Percentiles rank a stretch among this genome's conserved stretches.
Conservation (phyloP, 2,797 vertebrate genomes). For the Alca torda region DNA sequence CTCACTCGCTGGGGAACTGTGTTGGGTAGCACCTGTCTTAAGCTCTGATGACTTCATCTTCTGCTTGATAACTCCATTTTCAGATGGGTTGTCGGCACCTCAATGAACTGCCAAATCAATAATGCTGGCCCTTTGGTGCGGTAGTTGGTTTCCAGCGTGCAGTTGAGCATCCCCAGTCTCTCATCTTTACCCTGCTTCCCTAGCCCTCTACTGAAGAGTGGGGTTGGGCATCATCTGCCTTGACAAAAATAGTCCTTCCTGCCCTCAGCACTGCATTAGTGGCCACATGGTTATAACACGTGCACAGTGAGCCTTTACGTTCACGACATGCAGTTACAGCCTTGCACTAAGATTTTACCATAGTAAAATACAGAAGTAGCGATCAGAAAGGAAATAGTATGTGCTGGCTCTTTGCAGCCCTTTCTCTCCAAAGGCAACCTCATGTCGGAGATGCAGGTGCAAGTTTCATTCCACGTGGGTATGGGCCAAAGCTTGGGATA, state of each 20-base stretch:
- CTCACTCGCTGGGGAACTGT: neutral
- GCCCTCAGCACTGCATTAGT: neutral
- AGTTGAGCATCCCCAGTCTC: neutral
- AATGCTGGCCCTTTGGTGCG: neutral
- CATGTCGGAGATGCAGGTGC: neutral
- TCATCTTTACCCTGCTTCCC: neutral
- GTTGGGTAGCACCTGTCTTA: neutral
- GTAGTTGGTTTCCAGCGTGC: neutral
- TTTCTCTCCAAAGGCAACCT: neutral
- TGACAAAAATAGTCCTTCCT: neutral
- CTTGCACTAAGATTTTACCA: neutral
- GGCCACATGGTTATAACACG: neutral
- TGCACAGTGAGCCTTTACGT: neutral
- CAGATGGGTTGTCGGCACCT: neutral
- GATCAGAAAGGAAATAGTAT: neutral
- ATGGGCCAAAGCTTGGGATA: fast-evolving
- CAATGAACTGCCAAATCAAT: neutral
- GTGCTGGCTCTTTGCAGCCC: neutral
- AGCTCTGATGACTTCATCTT: neutral
- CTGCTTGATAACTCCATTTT: neutral
- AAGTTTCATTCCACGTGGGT: fast-evolving
- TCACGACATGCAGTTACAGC: neutral
- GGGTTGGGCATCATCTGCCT: neutral
- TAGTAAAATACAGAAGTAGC: neutral
- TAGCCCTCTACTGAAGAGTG: neutral